These are phyloP conservation scores for Chitala chitala DNA, from an alignment of 2,113 vertebrate genomes.

Conservation along the genomic window DNA sequence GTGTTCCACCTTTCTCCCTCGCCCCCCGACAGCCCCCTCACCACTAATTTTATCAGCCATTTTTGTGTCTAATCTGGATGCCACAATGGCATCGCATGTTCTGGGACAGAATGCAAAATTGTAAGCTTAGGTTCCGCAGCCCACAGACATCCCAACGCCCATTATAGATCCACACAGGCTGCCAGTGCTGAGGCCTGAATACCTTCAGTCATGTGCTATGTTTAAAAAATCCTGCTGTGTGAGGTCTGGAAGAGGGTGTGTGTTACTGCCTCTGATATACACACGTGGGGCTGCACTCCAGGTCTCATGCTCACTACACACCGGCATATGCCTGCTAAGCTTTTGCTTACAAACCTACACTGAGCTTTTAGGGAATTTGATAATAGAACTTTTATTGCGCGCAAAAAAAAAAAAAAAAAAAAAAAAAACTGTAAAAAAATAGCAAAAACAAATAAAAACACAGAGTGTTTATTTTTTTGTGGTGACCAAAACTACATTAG, in stretches of 20 bases:
- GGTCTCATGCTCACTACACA: background rate
- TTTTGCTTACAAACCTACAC: background rate
- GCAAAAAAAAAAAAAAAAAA: background rate
- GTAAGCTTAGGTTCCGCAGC: background rate
- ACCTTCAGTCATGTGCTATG: background rate
- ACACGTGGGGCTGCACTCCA: background rate
- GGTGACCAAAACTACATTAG: no score
- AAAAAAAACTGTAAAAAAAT: background rate
- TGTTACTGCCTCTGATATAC: background rate
- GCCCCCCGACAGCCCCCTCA: no score
- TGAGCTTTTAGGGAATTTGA: background rate
- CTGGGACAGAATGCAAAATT: no score
- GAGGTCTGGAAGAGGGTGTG: background rate
- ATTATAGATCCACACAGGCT: background rate
- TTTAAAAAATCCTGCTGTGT: background rate
- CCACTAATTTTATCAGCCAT: no score
- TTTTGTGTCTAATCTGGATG: no score
- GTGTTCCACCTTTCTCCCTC: no score
- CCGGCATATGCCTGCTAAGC: background rate
- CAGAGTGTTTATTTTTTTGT: background rate
- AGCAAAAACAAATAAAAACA: background rate
- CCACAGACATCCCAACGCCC: background rate
- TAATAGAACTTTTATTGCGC: no score
- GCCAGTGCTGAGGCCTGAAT: background rate
- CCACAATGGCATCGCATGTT: no score